Percentiles rank a stretch among this genome's conserved stretches.
These are phyloP conservation scores for Australoheros facetus DNA, from an alignment of 2,797 vertebrate genomes.

Conservation along the genomic window DNA sequence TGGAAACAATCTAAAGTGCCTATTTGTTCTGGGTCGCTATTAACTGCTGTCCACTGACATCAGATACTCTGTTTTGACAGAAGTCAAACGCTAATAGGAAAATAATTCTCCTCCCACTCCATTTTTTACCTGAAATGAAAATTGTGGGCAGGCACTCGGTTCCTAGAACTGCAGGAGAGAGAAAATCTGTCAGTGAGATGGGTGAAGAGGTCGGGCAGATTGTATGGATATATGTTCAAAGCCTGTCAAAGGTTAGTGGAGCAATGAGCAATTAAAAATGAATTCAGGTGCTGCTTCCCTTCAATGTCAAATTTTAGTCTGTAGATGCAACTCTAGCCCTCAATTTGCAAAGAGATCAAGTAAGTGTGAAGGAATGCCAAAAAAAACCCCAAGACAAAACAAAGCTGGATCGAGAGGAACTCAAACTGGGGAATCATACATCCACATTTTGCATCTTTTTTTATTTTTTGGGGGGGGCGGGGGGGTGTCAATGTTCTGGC, in stretches of 20 bases:
- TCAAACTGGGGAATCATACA: neutral
- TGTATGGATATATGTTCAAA: neutral
- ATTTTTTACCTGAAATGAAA: slow-evolving; percentile 54
- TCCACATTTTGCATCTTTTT: neutral
- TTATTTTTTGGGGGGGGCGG: too few species aligned
- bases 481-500: neutral
- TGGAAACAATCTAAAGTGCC: neutral
- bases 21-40: slow-evolving; percentile 18
- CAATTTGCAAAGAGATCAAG: slow-evolving; percentile 40
- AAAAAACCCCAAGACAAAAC: neutral
- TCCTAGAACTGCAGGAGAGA: slow-evolving; percentile 33
- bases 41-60: slow-evolving; percentile 49
- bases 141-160: slow-evolving; percentile 50
- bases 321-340: neutral
- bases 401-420: slow-evolving; percentile 4
- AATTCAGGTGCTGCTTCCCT: slow-evolving; percentile 4
- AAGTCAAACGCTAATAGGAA: slow-evolving; percentile 62
- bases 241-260: slow-evolving; percentile 29
- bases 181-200: slow-evolving; percentile 33
- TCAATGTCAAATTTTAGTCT: neutral
- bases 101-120: slow-evolving; percentile 55
- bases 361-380: slow-evolving; percentile 67
- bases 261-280: slow-evolving; percentile 8
- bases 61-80: slow-evolving; percentile 70
- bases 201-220: slow-evolving; percentile 11